Percentiles rank a stretch among this genome's conserved stretches.
phyloP scores from a whole-genome alignment of 2,888 invertebrate genomes.

The Plemyria rubiginata region DNA sequence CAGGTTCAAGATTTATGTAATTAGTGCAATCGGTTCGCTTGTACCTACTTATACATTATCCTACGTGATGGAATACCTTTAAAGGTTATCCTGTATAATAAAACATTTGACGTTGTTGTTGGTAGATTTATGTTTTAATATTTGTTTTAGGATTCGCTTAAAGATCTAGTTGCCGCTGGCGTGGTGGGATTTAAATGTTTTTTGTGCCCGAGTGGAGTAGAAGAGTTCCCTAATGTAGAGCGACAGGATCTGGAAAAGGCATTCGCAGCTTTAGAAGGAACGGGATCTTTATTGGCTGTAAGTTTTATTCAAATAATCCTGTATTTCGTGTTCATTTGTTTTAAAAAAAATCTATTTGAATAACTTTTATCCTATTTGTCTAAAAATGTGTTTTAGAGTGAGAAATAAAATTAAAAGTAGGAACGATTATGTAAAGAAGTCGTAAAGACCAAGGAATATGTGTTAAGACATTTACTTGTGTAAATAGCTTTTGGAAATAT shows the following conservation, averaged over 20 bases:
- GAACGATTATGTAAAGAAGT: too few species aligned
- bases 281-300: conserved; percentile 87
- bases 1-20: conserved; percentile 38
- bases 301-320: conserved; percentile 24
- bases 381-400: too few species aligned
- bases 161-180: conserved; percentile 85
- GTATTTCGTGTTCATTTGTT: background rate
- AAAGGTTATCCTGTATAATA: conserved; percentile 21
- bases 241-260: conserved; percentile 84
- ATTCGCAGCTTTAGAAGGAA: conserved; percentile 84
- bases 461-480: too few species aligned
- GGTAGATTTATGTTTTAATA: conserved; percentile 16
- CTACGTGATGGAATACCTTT: too few species aligned
- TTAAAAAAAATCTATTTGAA: too few species aligned
- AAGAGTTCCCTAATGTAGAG: conserved; percentile 88
- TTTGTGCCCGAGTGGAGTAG: conserved; percentile 87
- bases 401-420: too few species aligned
- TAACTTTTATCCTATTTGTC: too few species aligned
- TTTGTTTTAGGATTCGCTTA: conserved; percentile 80
- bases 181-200: conserved; percentile 91
- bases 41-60: conserved; percentile 16
- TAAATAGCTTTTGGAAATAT: too few species aligned
- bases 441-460: too few species aligned
- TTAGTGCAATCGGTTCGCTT: conserved; percentile 33
- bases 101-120: conserved; percentile 16